Conservation (phyloP, 2,797 vertebrate genomes). For the Cyprinella venusta region DNA sequence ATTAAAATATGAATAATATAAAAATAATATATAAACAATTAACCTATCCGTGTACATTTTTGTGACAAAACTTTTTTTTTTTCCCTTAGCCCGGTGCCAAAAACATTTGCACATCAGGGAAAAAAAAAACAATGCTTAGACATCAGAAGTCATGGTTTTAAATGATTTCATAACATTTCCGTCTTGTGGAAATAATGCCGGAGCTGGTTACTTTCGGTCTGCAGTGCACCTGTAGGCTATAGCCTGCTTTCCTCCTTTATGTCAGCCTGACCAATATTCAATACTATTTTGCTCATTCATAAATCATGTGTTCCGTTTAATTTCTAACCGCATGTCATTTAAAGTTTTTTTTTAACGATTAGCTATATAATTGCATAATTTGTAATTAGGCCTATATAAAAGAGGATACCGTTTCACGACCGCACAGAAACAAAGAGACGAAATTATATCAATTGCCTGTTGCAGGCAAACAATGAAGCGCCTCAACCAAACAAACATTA, state of each 20-base stretch:
- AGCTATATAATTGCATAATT: background rate
- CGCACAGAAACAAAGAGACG: constrained; percentile 15
- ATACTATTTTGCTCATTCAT: background rate
- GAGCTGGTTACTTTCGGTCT: constrained; percentile 1
- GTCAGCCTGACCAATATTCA: constrained; percentile 27
- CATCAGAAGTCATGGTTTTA: background rate
- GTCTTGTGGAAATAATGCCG: constrained; percentile 2
- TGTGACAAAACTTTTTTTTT: background rate
- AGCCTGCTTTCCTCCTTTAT: background rate
- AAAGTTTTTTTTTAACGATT: background rate
- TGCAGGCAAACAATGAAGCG: constrained; percentile 6
- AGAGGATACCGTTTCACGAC: background rate
- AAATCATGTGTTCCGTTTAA: background rate
- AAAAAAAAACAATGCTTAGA: background rate
- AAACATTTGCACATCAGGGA: background rate
- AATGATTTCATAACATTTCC: background rate
- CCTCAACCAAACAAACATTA: constrained; percentile 25
- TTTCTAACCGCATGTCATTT: background rate
- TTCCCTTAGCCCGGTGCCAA: background rate
- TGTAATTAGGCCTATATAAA: background rate
- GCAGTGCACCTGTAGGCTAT: constrained; percentile 34
- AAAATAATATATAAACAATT: background rate
- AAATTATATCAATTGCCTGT: background rate
- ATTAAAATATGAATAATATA: background rate
- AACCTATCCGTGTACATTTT: background rate